These are phyloP conservation scores for Todiramphus chloris DNA, from an alignment of 2,113 vertebrate species.

Conservation along the genomic window DNA sequence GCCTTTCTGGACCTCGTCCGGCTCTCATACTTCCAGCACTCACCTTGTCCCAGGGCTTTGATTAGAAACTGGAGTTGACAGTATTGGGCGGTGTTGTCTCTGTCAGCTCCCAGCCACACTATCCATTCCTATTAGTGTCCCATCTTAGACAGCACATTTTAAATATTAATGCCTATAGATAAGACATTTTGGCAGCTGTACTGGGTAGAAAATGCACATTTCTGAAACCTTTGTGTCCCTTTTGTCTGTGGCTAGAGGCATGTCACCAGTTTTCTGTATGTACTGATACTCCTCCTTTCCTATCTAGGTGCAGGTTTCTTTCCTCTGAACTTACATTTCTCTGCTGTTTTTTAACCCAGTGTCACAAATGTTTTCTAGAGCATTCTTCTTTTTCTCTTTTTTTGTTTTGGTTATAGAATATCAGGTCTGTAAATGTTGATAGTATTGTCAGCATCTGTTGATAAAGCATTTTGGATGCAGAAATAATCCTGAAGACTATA, in stretches of 20 bases:
- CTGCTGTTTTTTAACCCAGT: neutral
- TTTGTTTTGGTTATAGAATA: neutral
- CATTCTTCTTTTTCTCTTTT: neutral
- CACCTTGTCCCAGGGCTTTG: neutral
- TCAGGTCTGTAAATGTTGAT: neutral
- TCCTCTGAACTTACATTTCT: neutral
- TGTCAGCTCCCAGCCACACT: neutral
- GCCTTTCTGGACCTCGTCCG: neutral
- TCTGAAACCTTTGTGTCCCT: neutral
- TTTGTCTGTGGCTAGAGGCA: neutral
- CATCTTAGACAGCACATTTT: neutral
- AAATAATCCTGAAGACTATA: neutral
- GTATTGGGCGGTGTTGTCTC: neutral
- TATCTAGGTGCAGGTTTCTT: neutral
- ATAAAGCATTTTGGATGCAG: neutral
- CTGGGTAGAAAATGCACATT: neutral
- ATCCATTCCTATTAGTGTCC: neutral
- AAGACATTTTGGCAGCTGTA: neutral
- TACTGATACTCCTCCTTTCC: neutral
- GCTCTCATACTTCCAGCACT: neutral
- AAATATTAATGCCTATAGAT: neutral
- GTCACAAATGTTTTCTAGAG: neutral
- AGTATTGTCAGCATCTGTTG: neutral
- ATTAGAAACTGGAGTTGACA: neutral
- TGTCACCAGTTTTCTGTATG: neutral